phyloP scores from a whole-genome alignment of 2,888 invertebrate genomes.

The Himalopsyche anomala region DNA sequence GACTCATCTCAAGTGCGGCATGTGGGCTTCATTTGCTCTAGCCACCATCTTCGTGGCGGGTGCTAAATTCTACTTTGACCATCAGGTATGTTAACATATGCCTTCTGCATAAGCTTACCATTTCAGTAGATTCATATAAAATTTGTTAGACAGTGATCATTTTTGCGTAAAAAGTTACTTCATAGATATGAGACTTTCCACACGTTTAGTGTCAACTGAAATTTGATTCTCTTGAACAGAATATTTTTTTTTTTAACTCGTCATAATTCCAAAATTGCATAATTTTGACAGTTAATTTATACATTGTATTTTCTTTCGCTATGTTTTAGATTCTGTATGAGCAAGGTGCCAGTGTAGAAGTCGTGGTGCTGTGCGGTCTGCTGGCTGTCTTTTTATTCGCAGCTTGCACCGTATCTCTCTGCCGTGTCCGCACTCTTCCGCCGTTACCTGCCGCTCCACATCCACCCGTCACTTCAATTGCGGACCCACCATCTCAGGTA shows the following conservation, averaged over 20 bases:
- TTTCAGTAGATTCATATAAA: too few species aligned
- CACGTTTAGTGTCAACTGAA: too few species aligned
- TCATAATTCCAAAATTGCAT: too few species aligned
- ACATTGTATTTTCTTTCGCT: slow-evolving; percentile 39
- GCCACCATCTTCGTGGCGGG: slow-evolving; percentile 83
- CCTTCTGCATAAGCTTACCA: too few species aligned
- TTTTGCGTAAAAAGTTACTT: too few species aligned
- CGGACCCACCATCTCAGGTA: slow-evolving; percentile 66
- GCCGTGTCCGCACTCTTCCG: slow-evolving; percentile 71
- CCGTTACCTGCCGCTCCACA: slow-evolving; percentile 81
- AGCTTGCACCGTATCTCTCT: slow-evolving; percentile 80
- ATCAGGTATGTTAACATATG: slow-evolving; percentile 73
- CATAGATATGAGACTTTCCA: too few species aligned
- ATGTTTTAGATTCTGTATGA: slow-evolving; percentile 65
- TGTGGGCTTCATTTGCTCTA: slow-evolving; percentile 84
- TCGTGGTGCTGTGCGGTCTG: slow-evolving; percentile 80
- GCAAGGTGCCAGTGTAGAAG: slow-evolving; percentile 77
- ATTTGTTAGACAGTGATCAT: too few species aligned
- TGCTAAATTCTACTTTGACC: slow-evolving; percentile 84
- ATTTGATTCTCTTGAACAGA: too few species aligned
- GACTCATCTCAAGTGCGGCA: slow-evolving; percentile 81
- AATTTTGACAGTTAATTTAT: not conserved
- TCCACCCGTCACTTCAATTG: slow-evolving; percentile 76
- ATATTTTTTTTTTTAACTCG: too few species aligned
- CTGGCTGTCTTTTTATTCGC: slow-evolving; percentile 80